Evolutionary conservation across 2,113 vertebrate species (phyloP).

Genomic region (Saccopteryx bilineata): DNA sequence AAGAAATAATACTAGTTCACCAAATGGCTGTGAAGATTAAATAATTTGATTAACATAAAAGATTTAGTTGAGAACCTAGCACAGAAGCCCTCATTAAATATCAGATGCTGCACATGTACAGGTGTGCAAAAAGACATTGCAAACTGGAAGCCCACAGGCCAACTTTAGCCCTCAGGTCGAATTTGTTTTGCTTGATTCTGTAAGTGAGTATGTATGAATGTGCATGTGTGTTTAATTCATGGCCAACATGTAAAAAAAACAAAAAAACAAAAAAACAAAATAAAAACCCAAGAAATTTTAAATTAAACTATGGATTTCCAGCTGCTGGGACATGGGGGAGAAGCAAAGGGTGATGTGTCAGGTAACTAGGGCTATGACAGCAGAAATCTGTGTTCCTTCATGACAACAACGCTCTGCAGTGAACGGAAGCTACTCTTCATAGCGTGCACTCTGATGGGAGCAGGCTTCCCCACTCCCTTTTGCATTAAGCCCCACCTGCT

Average conservation of each 20-base stretch:
- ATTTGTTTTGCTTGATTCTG: slow-evolving; percentile 52
- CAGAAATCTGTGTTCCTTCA: background rate
- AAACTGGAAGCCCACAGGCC: background rate
- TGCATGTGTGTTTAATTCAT: slow-evolving; percentile 54
- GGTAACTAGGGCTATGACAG: background rate
- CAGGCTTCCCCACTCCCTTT: background rate
- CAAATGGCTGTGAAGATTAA: slow-evolving; percentile 25
- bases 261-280: slow-evolving; percentile 7
- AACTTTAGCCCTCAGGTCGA: background rate
- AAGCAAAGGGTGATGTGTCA: background rate
- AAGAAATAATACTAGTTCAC: background rate
- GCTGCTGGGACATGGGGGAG: background rate
- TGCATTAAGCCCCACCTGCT: background rate
- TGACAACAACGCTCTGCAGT: background rate
- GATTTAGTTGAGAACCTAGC: background rate
- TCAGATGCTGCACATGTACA: background rate
- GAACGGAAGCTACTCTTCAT: background rate
- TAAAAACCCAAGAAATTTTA: slow-evolving; percentile 26
- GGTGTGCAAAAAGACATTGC: background rate
- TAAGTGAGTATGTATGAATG: background rate
- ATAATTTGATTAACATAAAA: slow-evolving; percentile 11
- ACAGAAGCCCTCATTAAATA: slow-evolving; percentile 12
- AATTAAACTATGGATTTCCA: slow-evolving; percentile 38
- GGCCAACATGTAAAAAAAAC: slow-evolving; percentile 36
- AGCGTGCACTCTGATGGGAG: background rate